A percentile compares a stretch with the other conserved stretches of the same genome.
Evolutionary conservation across 2,113 vertebrate genomes (phyloP).

Genomic region (Leucopsar rothschildi): DNA sequence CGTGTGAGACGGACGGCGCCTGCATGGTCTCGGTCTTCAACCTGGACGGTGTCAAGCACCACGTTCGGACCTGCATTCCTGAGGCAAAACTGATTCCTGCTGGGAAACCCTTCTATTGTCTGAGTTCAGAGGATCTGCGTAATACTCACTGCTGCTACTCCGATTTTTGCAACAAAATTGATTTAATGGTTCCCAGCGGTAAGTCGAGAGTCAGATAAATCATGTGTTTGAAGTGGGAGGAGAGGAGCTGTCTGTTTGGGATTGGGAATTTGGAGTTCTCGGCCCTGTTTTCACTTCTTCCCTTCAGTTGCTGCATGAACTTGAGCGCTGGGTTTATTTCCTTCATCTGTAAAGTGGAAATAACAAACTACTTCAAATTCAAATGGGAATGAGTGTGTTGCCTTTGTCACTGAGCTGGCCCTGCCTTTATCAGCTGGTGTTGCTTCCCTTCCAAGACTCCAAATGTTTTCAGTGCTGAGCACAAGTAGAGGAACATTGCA

Average conservation of each 20-base stretch:
- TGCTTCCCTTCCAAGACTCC: background rate
- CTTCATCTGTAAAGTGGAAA: background rate
- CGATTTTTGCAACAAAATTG: conserved; percentile 95
- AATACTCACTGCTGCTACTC: conserved; percentile 97
- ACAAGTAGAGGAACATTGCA: background rate
- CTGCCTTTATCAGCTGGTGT: background rate
- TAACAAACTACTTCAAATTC: background rate
- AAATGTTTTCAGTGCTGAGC: background rate
- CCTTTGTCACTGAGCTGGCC: background rate
- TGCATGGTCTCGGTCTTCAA: conserved; percentile 94
- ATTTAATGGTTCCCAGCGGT: conserved; percentile 89
- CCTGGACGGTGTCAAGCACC: conserved; percentile 81
- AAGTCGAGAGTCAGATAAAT: conserved; percentile 22
- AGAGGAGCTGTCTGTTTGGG: background rate
- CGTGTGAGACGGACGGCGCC: conserved; percentile 93
- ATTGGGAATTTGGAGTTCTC: background rate
- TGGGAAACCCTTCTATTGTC: conserved; percentile 93
- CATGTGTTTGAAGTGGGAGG: background rate
- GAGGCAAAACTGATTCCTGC: conserved; percentile 83
- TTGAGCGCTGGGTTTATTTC: background rate
- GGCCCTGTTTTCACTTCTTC: background rate
- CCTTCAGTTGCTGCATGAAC: background rate
- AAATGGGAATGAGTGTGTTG: background rate
- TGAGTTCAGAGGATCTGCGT: conserved; percentile 87
- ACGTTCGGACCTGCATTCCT: conserved; percentile 88